Conservation (phyloP, 1,140 invertebrate species). For the Microplitis demolitor region DNA sequence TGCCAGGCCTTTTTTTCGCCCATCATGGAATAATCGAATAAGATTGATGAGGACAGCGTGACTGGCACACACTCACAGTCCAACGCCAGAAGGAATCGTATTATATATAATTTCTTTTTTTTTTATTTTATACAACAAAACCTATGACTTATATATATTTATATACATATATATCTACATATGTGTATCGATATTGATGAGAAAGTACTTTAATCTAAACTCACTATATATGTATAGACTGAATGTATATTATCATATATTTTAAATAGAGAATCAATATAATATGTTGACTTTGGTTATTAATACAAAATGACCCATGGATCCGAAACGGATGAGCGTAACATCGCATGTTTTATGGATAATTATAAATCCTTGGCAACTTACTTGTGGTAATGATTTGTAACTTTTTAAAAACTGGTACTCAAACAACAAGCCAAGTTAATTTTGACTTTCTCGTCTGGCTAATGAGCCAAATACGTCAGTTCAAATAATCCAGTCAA, state of each 20-base stretch:
- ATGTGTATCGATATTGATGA: not conserved
- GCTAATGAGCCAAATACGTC: not conserved
- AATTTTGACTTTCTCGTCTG: not conserved
- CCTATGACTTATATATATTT: too few species aligned
- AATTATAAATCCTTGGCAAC: constrained; percentile 16
- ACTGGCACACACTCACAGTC: constrained; percentile 43
- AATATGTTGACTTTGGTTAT: constrained; percentile 9
- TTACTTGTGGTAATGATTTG: constrained; percentile 9
- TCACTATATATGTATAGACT: too few species aligned
- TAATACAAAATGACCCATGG: not conserved
- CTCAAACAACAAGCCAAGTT: not conserved
- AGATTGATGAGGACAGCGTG: constrained; percentile 61
- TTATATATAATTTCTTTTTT: not conserved
- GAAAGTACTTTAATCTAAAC: too few species aligned
- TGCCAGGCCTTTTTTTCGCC: constrained; percentile 48
- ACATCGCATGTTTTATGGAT: constrained; percentile 47
- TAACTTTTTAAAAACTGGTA: not conserved
- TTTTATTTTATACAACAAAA: not conserved
- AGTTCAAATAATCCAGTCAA: not conserved
- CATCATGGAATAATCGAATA: constrained; percentile 63
- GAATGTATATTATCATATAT: too few species aligned
- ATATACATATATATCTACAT: not conserved
- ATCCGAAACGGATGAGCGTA: constrained; percentile 37
- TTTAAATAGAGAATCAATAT: not conserved
- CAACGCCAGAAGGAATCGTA: not conserved